These are phyloP conservation scores for Amphipoea oculea DNA, from an alignment of 2,888 invertebrate genomes.

Conservation along the genomic window DNA sequence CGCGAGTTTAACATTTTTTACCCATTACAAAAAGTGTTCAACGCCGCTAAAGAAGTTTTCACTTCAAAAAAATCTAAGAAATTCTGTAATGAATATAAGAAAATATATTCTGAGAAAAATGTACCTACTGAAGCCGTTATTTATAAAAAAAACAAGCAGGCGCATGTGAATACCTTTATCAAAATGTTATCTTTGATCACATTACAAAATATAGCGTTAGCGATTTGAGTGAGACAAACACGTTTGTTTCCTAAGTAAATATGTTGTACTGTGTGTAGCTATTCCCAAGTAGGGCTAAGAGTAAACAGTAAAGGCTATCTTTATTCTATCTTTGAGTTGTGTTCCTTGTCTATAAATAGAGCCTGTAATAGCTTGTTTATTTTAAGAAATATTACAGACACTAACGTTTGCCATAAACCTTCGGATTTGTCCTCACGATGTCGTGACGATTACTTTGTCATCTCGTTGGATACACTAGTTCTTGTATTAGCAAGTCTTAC, in stretches of 20 bases:
- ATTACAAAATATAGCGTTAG: constrained; percentile 20
- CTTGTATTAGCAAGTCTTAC: background rate
- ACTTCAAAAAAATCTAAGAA: no score
- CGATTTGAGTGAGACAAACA: constrained; percentile 56
- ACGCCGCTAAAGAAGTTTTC: no score
- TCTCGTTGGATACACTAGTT: background rate
- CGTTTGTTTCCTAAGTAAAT: constrained; percentile 45
- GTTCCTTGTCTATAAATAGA: constrained; percentile 53
- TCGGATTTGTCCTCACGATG: constrained; percentile 13
- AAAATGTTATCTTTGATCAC: constrained; percentile 22
- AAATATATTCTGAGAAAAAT: background rate
- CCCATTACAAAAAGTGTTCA: no score
- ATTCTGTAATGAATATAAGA: background rate
- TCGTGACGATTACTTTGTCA: constrained; percentile 18
- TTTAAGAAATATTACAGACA: constrained; percentile 42
- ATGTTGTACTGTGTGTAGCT: constrained; percentile 50
- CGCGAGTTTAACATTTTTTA: no score
- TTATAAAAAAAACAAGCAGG: background rate
- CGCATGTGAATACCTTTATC: background rate
- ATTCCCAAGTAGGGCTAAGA: constrained; percentile 48
- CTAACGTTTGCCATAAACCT: constrained; percentile 20
- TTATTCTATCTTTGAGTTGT: constrained; percentile 51
- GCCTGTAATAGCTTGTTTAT: constrained; percentile 37
- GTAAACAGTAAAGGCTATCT: constrained; percentile 57
- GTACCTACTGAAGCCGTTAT: no score